Evolutionary conservation across 2,797 vertebrate species (phyloP), one percentile per base, ranked within the genome.

Genomic region (Microctenopoma stevenorrisi): DNA sequence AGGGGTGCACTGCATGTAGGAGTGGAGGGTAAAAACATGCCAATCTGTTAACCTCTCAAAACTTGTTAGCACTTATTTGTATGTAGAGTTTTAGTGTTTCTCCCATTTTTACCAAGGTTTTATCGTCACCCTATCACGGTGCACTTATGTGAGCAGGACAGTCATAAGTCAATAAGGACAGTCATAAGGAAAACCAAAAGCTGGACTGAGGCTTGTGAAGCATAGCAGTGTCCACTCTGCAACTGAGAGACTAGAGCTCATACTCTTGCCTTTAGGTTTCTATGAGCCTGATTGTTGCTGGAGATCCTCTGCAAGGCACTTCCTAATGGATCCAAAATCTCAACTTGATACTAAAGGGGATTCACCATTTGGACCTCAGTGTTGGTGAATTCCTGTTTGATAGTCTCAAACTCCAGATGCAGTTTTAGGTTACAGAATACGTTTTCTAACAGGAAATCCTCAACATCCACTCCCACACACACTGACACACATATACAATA

Each of bases 401-500:
- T 43, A 43, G 15, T 5, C 42, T 43, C 42, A 15, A 2, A 15
- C 3, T 42, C 37, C 14, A 11, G 12, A 3, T 38, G 37, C 12
- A 12, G 1, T 28, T 30, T 38, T 38, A 13, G 51, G 16, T 16
- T 30, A 22, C 13, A 47, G 30, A 55, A 16, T 25, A 10, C 26
- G 25, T 26, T 56, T 38, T 8, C 40, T 47, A 71, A 43, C 22
- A 30, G 13, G 13, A 53, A 14, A 25, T 50, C n/a, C 12, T 40
- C 10, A 10, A 48, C 37, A 28, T 42, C 37, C 25, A 18, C 35
- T 18, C 35, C 35, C 12, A 25, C 14, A n/a, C 15, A n/a, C 48
- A 42, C 10, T 14, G 2, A 51, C n/a, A 26, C 25, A 46, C 28
- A 43, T 50, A 51, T 25, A 28, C 7, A 71, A 77, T 68, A 55